Base-by-base conservation (phyloP, 2,797 vertebrate species). In the Rhabdophis nuchalis region DNA sequence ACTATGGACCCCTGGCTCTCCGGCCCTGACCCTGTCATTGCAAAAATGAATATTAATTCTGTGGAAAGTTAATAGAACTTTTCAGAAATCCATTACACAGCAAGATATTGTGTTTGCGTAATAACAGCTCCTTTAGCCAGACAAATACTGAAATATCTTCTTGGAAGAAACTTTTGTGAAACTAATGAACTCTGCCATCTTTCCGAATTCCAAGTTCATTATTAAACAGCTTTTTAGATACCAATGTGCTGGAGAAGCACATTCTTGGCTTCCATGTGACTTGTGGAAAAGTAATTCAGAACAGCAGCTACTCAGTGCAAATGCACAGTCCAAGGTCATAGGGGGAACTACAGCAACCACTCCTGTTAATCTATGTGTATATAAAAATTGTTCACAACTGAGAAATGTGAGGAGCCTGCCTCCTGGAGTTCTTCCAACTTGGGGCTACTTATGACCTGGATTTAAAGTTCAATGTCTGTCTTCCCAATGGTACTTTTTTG, bases 231-330 rank as follows among this genome's bases (percentile, higher is more conserved):
- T 86, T n/a, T 23, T 29, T 50, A 87, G 92, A 87, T 57, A 93
- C 88, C 23, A 90, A 93, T 95, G 93, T 94, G 95, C 94, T 85
- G 52, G 58, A 87, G 90, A 92, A 94, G 95, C 93, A 91, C n/a
- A 93, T 92, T 87, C 93, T 91, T 93, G 0, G 36, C 20, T 52
- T 90, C 52, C 89, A 88, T 52, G 36, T 91, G 89, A 93, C 92
- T 86, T 64, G 68, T 29, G n/a, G 53, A 82, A 88, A 88, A 93
- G 68, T 88, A 88, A 93, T 93, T 93, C 57, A 90, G 85, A 72
- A 58, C 23, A 85, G 20, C 68, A 92, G 88, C 32, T 68, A 90
- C 64, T 91, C 86, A 91, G 68, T 18, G 25, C 64, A 90, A 90
- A 61, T 86, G 32, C 72, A 88, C 18, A 91, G 86, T 88, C 57